Evolutionary conservation across 2,888 invertebrate species (phyloP), one percentile per base, ranked within the genome.

Genomic region (Vesta saturnalis): DNA sequence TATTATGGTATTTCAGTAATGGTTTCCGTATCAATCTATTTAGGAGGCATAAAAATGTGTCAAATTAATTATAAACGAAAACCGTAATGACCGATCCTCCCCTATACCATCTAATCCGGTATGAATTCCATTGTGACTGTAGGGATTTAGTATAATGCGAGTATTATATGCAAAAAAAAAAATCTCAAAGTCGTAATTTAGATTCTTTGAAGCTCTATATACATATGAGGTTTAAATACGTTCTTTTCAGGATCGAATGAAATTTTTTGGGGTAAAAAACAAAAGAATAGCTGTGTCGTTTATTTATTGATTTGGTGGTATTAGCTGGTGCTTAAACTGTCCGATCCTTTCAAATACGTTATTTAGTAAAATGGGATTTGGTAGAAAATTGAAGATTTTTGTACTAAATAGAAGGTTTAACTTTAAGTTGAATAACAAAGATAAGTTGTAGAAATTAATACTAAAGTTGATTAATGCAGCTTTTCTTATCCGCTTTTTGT

Each of bases 301-400:
- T 39, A 39, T 39, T 39, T 39, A 39, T 39, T 39, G 39, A 39
- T 39, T 39, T 39, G 2, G 39, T n/a, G 39, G 8, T 39, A n/a
- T 39, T 39, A 39, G n/a, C 39, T 39, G 39, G n/a, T 39, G n/a
- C 39, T 39, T 39, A 39, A 39, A 39, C 39, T 39, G 39, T 39
- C 39, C 39, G 39, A 39, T 39, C 39, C n/a, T 39, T 39, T 39
- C 39, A 10, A 8, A 39, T 39, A n/a, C 39, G 39, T n/a, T n/a
- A 39, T 10, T 39, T 39, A 39, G n/a, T 39, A n/a, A 39, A 39
- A 39, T 39, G 39, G 39, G 39, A 39, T 39, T 39, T n/a, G n/a
- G 8, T 39, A n/a, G 3, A 39, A 39, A 39, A 39, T 39, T 39
- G 39, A 39, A 39, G 39, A n/a, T n/a, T 39, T 39, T 39, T 39